phyloP scores from a whole-genome alignment of 53 echinoderm and acorn worm genomes.

The Temnopleurus reevesii region DNA sequence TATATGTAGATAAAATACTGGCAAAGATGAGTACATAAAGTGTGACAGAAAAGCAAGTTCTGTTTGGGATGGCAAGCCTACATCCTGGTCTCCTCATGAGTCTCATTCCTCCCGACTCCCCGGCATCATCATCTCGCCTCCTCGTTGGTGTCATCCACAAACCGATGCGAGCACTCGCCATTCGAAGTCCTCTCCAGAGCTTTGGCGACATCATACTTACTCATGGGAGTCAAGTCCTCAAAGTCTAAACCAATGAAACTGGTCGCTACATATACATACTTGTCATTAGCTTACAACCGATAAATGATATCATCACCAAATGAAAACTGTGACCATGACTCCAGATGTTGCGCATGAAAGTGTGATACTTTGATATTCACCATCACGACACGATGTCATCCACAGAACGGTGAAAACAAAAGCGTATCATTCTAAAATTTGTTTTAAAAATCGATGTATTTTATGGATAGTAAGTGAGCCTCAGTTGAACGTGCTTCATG shows the following conservation, averaged over 20 bases:
- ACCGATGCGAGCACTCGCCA: neutral
- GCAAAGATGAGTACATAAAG: neutral
- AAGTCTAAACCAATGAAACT: neutral
- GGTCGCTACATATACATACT: neutral
- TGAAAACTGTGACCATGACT: too few species aligned
- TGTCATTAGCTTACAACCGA: neutral
- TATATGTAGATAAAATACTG: neutral
- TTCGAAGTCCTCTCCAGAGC: neutral
- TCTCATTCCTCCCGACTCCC: neutral
- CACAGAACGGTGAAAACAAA: too few species aligned
- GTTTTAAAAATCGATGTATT: too few species aligned
- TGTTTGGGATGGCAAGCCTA: neutral
- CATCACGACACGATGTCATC: too few species aligned
- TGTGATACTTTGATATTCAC: too few species aligned
- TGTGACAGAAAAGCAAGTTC: neutral
- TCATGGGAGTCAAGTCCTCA: neutral
- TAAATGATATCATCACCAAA: too few species aligned
- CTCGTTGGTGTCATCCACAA: neutral
- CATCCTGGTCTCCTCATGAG: too few species aligned
- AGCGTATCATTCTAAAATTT: too few species aligned
- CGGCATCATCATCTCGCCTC: neutral
- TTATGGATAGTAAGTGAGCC: too few species aligned
- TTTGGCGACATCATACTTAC: neutral
- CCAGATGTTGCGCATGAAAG: too few species aligned
- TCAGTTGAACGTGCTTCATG: too few species aligned